Evolutionary conservation across 1,140 invertebrate species (phyloP).

Genomic region (Macrosteles quadrilineatus): DNA sequence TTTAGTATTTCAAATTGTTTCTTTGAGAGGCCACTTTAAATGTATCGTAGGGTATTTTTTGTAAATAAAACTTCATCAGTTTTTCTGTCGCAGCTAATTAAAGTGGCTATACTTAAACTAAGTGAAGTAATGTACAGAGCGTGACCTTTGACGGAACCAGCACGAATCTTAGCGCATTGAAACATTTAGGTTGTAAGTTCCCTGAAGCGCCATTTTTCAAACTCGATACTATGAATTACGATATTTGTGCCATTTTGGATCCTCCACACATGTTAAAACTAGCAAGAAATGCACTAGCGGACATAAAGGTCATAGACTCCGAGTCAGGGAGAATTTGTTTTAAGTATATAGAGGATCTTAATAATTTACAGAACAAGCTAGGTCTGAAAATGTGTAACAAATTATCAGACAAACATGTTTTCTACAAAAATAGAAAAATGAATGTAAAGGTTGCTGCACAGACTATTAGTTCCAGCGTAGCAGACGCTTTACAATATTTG

Average conservation of each 20-base stretch:
- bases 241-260: background rate
- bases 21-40: conserved; percentile 5
- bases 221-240: background rate
- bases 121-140: background rate
- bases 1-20: conserved; percentile 19
- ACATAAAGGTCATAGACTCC: background rate
- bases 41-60: conserved; percentile 11
- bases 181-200: conserved; percentile 1
- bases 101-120: background rate
- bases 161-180: background rate
- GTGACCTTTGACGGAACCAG: conserved; percentile 8
- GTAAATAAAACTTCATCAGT: background rate
- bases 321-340: too few relatives aligned
- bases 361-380: too few relatives aligned
- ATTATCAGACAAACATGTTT: too few relatives aligned
- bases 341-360: too few relatives aligned
- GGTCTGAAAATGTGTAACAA: too few relatives aligned
- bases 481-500: too few relatives aligned
- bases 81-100: background rate
- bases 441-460: too few relatives aligned
- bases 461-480: too few relatives aligned
- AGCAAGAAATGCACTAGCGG: background rate
- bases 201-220: conserved; percentile 9
- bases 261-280: background rate
- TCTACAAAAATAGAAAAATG: too few relatives aligned